Percentiles rank a stretch among this genome's conserved stretches.
phyloP scores from a whole-genome alignment of 2,797 vertebrate species.

The Pangasius sanitwongsei region DNA sequence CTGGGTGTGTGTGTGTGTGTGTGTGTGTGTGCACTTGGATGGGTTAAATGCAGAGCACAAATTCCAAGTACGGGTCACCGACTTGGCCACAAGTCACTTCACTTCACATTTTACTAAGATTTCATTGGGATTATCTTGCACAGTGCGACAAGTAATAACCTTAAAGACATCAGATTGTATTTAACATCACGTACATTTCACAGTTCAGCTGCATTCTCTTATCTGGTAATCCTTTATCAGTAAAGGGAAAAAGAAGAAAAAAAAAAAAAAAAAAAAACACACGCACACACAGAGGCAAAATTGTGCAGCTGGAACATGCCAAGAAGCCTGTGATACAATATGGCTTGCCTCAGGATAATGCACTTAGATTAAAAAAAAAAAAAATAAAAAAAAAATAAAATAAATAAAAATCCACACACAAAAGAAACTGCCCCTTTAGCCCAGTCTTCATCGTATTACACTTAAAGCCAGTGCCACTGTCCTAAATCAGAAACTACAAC shows the following conservation, averaged over 20 bases:
- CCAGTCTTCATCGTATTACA: neutral
- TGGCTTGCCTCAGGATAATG: neutral
- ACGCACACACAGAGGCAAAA: neutral
- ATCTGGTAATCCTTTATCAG: no score
- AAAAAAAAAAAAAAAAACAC: no score
- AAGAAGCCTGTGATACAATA: neutral
- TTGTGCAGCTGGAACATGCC: neutral
- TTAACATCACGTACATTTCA: neutral
- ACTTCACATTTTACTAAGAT: neutral
- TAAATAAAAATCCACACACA: neutral
- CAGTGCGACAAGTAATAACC: neutral
- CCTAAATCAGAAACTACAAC: constrained; percentile 8
- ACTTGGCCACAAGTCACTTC: no score
- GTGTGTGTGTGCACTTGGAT: no score
- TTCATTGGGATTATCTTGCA: neutral
- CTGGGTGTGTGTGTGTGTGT: no score
- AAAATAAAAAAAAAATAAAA: no score
- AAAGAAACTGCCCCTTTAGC: neutral
- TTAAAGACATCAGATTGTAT: neutral
- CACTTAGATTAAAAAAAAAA: neutral
- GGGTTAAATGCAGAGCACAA: no score
- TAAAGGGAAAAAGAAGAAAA: no score
- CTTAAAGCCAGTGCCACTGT: neutral
- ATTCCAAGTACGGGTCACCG: no score
- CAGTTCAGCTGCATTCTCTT: no score